Conservation (phyloP, 2,888 invertebrate genomes). For the Caenorhabditis afra region DNA sequence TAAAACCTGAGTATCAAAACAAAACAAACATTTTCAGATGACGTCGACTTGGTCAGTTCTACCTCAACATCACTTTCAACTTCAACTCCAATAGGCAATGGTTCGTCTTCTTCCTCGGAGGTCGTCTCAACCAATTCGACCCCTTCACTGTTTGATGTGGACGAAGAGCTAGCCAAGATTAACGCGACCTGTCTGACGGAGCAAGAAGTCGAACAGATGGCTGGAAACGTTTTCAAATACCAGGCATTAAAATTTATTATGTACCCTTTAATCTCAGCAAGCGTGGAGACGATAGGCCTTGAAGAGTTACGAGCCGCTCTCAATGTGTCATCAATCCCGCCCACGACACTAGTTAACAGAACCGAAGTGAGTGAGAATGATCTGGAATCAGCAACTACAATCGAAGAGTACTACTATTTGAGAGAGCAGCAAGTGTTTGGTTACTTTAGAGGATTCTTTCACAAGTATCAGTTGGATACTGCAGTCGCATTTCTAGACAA, state of each 20-base stretch:
- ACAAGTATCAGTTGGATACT: constrained; percentile 31
- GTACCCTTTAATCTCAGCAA: constrained; percentile 24
- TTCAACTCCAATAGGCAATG: no score
- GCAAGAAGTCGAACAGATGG: constrained; percentile 23
- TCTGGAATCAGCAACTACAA: constrained; percentile 42
- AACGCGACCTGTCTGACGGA: constrained; percentile 30
- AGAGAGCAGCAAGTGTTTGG: constrained; percentile 37
- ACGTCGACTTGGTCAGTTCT: no score
- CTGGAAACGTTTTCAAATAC: constrained; percentile 44
- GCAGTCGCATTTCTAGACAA: constrained; percentile 41
- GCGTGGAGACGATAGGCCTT: constrained; percentile 23
- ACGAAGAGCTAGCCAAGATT: constrained; percentile 48
- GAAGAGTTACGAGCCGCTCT: constrained; percentile 46
- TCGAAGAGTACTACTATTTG: constrained; percentile 50
- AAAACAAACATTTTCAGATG: no score
- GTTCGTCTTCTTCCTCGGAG: no score
- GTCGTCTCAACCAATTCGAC: constrained; percentile 1
- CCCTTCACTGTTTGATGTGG: constrained; percentile 11
- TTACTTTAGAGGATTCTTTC: constrained; percentile 31
- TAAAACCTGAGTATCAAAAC: no score
- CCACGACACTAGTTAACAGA: constrained; percentile 25
- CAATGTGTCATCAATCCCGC: constrained; percentile 32
- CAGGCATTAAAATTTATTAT: constrained; percentile 5
- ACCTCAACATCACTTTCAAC: no score
- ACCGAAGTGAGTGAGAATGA: constrained; percentile 31